Conservation (phyloP, 2,113 vertebrate species). For the Brevimyrus niger region DNA sequence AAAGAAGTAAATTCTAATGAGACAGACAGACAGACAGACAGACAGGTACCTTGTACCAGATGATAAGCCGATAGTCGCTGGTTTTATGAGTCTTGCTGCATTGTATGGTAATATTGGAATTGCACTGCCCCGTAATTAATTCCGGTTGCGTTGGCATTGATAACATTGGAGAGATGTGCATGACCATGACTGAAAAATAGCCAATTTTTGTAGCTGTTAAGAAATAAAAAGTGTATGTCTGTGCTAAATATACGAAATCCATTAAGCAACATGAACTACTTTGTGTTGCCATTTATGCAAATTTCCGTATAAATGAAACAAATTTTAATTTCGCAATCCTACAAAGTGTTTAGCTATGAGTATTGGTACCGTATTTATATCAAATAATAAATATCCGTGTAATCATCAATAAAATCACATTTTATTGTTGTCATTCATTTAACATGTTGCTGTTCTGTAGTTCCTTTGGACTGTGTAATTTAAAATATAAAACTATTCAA, state of each 20-base stretch:
- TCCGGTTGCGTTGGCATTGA: background rate
- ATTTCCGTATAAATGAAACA: background rate
- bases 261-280: background rate
- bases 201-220: background rate
- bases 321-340: background rate
- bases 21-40: background rate
- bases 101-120: background rate
- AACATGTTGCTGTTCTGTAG: background rate
- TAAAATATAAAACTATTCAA: background rate
- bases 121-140: background rate
- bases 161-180: background rate
- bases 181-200: background rate
- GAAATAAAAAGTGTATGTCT: background rate
- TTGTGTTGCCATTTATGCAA: background rate
- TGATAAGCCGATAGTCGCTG: background rate
- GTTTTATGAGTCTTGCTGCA: background rate
- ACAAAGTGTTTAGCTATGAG: background rate
- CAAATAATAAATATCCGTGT: background rate
- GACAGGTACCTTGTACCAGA: conserved; percentile 17
- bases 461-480: background rate
- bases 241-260: background rate
- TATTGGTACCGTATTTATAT: background rate
- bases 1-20: background rate
- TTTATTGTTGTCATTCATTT: background rate
- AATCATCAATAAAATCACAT: background rate